Conservation (phyloP, 2,113 vertebrate genomes). For the Microtus oregoni region DNA sequence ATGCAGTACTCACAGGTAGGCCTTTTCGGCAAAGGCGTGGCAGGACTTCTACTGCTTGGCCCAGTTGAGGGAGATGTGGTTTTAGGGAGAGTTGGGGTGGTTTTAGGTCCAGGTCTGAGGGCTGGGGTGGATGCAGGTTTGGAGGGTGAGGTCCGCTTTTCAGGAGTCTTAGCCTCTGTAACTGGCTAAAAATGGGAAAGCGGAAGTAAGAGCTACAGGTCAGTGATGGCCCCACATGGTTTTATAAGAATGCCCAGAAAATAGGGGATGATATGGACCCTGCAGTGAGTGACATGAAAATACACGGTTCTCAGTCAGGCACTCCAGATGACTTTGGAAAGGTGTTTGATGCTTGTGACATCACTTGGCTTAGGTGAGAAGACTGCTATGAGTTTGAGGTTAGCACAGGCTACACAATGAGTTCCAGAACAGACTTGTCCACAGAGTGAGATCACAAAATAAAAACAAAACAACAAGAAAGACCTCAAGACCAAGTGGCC, state of each 20-base stretch:
- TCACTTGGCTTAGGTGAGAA: not conserved
- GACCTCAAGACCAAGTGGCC: not conserved
- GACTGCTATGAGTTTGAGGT: not conserved
- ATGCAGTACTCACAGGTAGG: conserved; percentile 86
- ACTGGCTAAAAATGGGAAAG: conserved; percentile 57
- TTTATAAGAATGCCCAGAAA: not conserved
- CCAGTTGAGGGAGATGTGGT: conserved; percentile 74
- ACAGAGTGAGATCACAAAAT: not conserved
- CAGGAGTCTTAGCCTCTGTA: conserved; percentile 87
- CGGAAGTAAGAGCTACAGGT: not conserved
- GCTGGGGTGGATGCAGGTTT: conserved; percentile 82
- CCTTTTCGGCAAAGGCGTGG: conserved; percentile 85
- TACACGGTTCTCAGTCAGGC: not conserved
- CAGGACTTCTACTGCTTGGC: conserved; percentile 50
- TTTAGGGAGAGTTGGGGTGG: conserved; percentile 80
- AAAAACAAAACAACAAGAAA: not conserved
- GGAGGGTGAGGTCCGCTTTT: conserved; percentile 85
- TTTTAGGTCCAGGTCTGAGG: conserved; percentile 71
- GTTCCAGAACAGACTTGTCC: not conserved
- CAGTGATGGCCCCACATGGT: not conserved
- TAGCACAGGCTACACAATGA: not conserved
- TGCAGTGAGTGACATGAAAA: not conserved
- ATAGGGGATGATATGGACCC: not conserved
- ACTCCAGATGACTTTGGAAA: not conserved
- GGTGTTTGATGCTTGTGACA: not conserved